Evolutionary conservation across 2,888 invertebrate genomes (phyloP), one percentile per base, ranked within the genome.

Genomic region (Sepiola atlantica): DNA sequence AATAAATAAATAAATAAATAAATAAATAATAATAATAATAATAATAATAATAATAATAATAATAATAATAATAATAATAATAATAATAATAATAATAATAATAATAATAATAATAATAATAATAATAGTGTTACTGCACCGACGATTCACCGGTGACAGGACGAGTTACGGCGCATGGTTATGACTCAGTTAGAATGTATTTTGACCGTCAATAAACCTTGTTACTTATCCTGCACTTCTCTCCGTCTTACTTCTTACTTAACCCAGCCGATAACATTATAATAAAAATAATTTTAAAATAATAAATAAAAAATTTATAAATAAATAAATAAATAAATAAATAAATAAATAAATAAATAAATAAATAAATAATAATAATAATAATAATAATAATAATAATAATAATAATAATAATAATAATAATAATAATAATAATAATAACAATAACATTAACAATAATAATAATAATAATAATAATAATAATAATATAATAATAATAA

Each of bases 351-450:
- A n/a, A n/a, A n/a, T n/a, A n/a, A n/a, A n/a, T n/a, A n/a, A n/a
- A n/a, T n/a, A n/a, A n/a, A n/a, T n/a, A n/a, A 77, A 77, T 77
- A 77, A 77, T 24, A 77, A 77, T 77, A 77, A 77, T 77, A 77
- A 77, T 77, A 77, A 77, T 77, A 77, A 18, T 24, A 77, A 77
- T 77, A 77, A 77, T 77, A 77, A 77, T 77, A 77, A n/a, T n/a
- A 77, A 77, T 24, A 77, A 77, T 77, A 77, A 77, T 77, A 77
- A 77, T 77, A 77, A 77, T 77, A 77, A 77, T 24, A 77, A 18
- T 77, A 77, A 77, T 77, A 77, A 77, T 77, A 77, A 24, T 77
- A 77, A 77, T 24, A 77, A 77, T 77, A 77, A 77, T 77, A 77
- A 77, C 24, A 77, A 77, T 77, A 77, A 18, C 77, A 77, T 21